phyloP scores from a whole-genome alignment of 2,113 vertebrate species.

The Actenoides hombroni region DNA sequence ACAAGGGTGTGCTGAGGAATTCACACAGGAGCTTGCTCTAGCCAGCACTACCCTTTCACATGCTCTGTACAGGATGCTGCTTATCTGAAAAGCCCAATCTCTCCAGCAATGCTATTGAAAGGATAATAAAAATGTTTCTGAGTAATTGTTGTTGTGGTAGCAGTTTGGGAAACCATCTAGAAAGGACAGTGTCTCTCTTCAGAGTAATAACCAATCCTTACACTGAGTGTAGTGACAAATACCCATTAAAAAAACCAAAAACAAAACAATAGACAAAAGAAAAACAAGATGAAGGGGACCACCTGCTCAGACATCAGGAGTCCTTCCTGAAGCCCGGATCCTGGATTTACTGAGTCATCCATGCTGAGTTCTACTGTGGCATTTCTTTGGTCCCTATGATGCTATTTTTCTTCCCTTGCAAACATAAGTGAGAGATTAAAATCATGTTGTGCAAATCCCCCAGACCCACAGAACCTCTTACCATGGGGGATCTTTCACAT shows the following conservation, averaged over 20 bases:
- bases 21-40: background rate
- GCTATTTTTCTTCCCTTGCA: background rate
- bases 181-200: background rate
- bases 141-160: background rate
- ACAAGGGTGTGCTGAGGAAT: background rate
- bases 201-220: background rate
- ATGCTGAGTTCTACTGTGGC: background rate
- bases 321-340: background rate
- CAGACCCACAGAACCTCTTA: background rate
- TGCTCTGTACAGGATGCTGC: background rate
- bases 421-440: background rate
- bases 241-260: background rate
- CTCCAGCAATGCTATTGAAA: background rate
- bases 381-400: background rate
- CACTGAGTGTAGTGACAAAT: background rate
- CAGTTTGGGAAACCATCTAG: background rate
- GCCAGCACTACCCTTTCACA: background rate
- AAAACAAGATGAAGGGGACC: background rate
- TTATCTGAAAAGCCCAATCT: background rate
- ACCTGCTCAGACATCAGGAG: background rate
- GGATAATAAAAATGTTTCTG: background rate
- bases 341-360: background rate
- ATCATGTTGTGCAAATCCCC: background rate
- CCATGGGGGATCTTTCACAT: background rate
- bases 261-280: background rate